Percentiles rank a stretch among this genome's conserved stretches.
These are phyloP conservation scores for Ceratitis capitata DNA, from an alignment of 1,140 invertebrate genomes.

Conservation along the genomic window DNA sequence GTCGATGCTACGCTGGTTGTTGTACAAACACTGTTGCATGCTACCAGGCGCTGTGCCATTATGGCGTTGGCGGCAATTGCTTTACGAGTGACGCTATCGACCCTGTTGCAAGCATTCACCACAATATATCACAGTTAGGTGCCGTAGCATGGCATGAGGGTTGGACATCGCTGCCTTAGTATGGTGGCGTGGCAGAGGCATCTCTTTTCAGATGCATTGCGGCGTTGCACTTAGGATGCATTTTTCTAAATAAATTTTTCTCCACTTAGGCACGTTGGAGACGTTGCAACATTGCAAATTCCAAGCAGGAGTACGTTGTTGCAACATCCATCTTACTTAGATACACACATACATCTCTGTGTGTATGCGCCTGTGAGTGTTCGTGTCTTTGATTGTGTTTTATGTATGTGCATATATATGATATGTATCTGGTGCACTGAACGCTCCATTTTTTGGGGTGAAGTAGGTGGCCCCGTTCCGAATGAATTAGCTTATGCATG, in stretches of 20 bases:
- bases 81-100: conserved; percentile 28
- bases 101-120: conserved; percentile 24
- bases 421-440: background rate
- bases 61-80: background rate
- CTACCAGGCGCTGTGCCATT: background rate
- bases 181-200: background rate
- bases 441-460: background rate
- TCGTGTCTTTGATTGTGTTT: too few relatives aligned
- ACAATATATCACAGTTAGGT: conserved; percentile 3
- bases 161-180: background rate
- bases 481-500: background rate
- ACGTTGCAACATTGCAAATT: conserved; percentile 35
- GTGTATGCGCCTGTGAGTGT: background rate
- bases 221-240: conserved; percentile 14
- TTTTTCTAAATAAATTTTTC: conserved; percentile 38
- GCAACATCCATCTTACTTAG: background rate
- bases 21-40: background rate
- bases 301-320: background rate
- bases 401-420: background rate
- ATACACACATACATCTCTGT: background rate
- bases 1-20: background rate
- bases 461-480: conserved; percentile 10
- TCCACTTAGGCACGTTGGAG: conserved; percentile 38
- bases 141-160: background rate
- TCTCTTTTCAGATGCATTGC: conserved; percentile 30